These are phyloP conservation scores for Formica selysi DNA, from an alignment of 1,140 invertebrate species.

Conservation along the genomic window DNA sequence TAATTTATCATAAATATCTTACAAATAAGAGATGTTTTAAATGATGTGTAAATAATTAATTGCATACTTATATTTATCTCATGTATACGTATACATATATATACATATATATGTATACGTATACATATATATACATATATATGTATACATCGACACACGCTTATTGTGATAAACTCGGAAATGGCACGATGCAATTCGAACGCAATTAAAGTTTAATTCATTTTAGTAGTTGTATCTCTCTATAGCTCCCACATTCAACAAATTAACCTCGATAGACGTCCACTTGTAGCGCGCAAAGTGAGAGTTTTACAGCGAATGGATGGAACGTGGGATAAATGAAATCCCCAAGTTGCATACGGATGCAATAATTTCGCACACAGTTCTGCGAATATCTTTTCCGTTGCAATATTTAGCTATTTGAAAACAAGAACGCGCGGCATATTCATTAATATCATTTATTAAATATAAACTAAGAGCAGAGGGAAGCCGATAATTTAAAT, in stretches of 20 bases:
- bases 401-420: slow-evolving; percentile 29
- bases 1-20: neutral
- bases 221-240: slow-evolving; percentile 54
- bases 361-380: slow-evolving; percentile 45
- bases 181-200: slow-evolving; percentile 37
- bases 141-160: too few species aligned
- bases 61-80: neutral
- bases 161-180: slow-evolving; percentile 50
- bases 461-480: neutral
- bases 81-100: neutral
- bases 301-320: slow-evolving; percentile 31
- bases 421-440: slow-evolving; percentile 33
- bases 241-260: slow-evolving; percentile 46
- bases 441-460: slow-evolving; percentile 47
- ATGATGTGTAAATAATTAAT: neutral
- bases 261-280: slow-evolving; percentile 57
- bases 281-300: slow-evolving; percentile 46
- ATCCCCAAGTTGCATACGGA: slow-evolving; percentile 35
- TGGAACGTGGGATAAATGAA: slow-evolving; percentile 48
- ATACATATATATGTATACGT: too few species aligned
- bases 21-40: neutral
- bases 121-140: neutral
- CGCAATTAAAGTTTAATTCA: slow-evolving; percentile 62
- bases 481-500: slow-evolving; percentile 41
- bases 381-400: slow-evolving; percentile 12